Evolutionary conservation across 2,113 vertebrate species (phyloP).

Genomic region (Tragelaphus imberbis): DNA sequence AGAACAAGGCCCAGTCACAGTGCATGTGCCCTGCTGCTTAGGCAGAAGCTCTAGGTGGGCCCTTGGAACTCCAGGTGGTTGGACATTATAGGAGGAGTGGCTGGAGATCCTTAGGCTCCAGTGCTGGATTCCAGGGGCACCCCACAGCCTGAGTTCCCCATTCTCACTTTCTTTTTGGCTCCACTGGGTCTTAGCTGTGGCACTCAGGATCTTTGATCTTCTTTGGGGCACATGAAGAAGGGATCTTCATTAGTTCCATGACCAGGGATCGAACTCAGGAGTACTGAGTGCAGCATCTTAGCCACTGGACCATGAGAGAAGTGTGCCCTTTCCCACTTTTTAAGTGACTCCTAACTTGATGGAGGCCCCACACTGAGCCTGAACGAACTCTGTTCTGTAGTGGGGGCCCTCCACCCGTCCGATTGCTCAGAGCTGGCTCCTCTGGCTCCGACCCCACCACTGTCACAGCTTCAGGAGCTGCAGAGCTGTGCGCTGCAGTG

Average conservation of each 20-base stretch:
- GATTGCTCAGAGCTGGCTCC: not conserved
- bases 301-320: not conserved
- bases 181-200: not conserved
- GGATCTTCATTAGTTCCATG: not conserved
- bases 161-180: not conserved
- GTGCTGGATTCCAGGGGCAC: not conserved
- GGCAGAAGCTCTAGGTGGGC: not conserved
- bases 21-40: accelerated
- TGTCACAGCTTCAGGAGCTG: not conserved
- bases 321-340: not conserved
- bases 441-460: not conserved
- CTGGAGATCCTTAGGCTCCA: not conserved
- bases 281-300: not conserved
- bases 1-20: not conserved
- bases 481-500: not conserved
- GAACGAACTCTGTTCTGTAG: not conserved
- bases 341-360: not conserved
- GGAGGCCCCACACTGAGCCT: not conserved
- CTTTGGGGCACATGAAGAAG: not conserved
- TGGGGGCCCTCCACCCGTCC: not conserved
- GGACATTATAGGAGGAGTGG: accelerated
- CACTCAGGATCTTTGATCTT: not conserved
- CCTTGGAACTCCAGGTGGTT: not conserved
- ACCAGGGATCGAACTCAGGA: not conserved
- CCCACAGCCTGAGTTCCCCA: not conserved